Percentiles rank a stretch among this genome's conserved stretches.
These are phyloP conservation scores for Manacus vitellinus DNA, from an alignment of 2,113 vertebrate genomes.

Conservation along the genomic window DNA sequence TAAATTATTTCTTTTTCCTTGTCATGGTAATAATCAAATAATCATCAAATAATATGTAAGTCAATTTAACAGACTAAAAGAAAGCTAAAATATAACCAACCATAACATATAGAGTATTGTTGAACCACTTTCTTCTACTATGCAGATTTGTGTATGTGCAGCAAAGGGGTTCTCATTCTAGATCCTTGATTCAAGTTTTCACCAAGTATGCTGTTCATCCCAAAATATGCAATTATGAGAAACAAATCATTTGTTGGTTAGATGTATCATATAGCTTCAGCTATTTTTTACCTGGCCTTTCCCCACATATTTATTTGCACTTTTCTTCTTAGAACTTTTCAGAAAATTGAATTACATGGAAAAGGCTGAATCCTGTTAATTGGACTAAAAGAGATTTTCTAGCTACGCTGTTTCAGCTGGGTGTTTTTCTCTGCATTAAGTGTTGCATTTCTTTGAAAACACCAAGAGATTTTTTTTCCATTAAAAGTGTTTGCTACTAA, in stretches of 20 bases:
- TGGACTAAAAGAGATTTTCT: not conserved
- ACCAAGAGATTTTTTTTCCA: not conserved
- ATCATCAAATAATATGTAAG: not conserved
- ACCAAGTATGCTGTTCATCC: not conserved
- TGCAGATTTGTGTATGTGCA: not conserved
- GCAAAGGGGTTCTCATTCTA: not conserved
- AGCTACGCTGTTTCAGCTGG: not conserved
- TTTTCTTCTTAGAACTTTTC: not conserved
- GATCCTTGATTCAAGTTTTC: not conserved
- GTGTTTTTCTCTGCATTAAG: not conserved
- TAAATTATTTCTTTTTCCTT: not conserved
- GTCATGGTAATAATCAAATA: not conserved
- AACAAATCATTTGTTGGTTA: not conserved
- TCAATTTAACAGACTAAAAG: not conserved
- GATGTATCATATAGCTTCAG: not conserved
- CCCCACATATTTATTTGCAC: not conserved
- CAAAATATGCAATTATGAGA: not conserved
- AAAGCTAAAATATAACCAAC: not conserved
- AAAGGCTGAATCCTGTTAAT: not conserved
- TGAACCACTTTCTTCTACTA: not conserved
- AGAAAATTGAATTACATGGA: not conserved
- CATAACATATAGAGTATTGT: not conserved
- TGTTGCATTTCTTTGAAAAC: not conserved
- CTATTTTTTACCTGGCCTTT: not conserved
- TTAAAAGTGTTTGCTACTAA: not conserved